phyloP scores from a whole-genome alignment of 2,888 invertebrate genomes.

The Campoletis raptor region DNA sequence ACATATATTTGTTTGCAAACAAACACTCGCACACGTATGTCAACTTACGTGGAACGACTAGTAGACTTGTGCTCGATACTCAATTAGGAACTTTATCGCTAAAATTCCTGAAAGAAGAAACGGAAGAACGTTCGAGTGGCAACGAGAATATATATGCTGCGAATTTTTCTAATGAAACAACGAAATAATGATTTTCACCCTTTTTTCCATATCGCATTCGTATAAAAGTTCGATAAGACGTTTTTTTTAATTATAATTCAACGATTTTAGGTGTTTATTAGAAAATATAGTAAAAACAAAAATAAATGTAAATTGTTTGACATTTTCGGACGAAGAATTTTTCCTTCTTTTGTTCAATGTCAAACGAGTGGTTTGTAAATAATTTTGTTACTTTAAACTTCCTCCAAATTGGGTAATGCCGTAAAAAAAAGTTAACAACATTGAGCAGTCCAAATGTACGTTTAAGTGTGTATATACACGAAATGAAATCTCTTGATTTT shows the following conservation, averaged over 20 bases:
- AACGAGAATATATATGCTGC: neutral
- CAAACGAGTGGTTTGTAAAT: neutral
- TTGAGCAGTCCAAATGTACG: neutral
- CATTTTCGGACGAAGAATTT: conserved; percentile 2
- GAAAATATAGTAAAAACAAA: conserved; percentile 1
- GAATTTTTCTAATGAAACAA: neutral
- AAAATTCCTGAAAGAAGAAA: conserved; percentile 37
- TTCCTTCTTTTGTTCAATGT: neutral
- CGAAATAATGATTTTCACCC: neutral
- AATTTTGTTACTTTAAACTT: conserved; percentile 12
- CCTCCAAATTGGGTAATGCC: neutral
- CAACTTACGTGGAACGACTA: conserved; percentile 5
- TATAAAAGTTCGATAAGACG: neutral
- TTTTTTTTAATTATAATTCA: neutral
- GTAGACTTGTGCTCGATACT: conserved; percentile 31
- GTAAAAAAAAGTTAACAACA: conserved; percentile 15
- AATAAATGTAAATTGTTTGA: neutral
- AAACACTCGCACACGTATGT: neutral
- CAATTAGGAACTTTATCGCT: conserved; percentile 66
- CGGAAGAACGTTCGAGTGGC: neutral
- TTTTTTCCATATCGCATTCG: neutral
- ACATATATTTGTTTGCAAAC: conserved; percentile 9
- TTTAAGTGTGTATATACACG: neutral
- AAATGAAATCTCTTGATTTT: conserved; percentile 17
- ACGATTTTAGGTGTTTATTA: too few relatives aligned